phyloP scores from a whole-genome alignment of 2,888 invertebrate species.

The Chelonus formosanus region DNA sequence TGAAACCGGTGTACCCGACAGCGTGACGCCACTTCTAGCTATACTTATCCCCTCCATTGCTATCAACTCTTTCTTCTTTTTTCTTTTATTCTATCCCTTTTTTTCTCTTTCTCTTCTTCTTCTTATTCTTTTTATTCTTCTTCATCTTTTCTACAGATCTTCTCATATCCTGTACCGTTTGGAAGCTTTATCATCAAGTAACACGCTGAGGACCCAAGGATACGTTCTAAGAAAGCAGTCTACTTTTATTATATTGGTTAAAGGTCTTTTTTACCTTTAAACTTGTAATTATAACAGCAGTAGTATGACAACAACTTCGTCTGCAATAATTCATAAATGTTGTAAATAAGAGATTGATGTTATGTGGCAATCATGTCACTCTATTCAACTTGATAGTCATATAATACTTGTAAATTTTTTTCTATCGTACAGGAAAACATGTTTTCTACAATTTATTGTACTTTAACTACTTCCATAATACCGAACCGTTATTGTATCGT shows the following conservation, averaged over 20 bases:
- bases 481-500: no score
- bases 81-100: conserved; percentile 34
- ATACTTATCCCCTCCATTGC: conserved; percentile 35
- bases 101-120: conserved; percentile 19
- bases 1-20: conserved; percentile 65
- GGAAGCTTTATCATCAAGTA: conserved; percentile 1
- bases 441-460: no score
- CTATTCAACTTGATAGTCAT: no score
- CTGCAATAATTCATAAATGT: no score
- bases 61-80: conserved; percentile 40
- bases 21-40: conserved; percentile 61
- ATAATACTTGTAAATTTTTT: no score
- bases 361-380: no score
- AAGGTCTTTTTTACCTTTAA: conserved; percentile 1
- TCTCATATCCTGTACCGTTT: conserved; percentile 1
- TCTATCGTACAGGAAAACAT: no score
- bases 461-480: no score
- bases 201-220: conserved; percentile 33
- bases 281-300: no score
- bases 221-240: conserved; percentile 32
- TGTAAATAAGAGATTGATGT: no score
- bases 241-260: conserved; percentile 22
- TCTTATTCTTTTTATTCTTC: conserved; percentile 9
- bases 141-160: no score
- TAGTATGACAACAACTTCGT: no score